Percentiles rank a stretch among this genome's conserved stretches.
Conservation (phyloP, 2,888 invertebrate genomes). For the Eretmocerus hayati region DNA sequence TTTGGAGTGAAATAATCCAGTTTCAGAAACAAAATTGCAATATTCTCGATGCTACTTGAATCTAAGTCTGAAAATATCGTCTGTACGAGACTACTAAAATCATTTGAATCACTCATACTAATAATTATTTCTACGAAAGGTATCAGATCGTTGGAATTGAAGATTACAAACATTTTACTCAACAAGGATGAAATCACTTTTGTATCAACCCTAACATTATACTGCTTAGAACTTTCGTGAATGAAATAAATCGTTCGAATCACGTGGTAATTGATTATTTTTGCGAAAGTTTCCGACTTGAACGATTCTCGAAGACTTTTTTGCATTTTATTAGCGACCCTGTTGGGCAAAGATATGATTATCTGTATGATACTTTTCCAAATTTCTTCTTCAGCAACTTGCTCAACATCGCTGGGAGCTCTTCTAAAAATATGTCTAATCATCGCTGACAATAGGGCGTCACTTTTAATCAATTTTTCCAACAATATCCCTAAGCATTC, state of each 20-base stretch:
- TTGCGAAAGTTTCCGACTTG: slow-evolving; percentile 53
- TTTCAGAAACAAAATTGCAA: slow-evolving; percentile 54
- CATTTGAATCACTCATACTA: slow-evolving; percentile 42
- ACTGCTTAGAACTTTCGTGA: slow-evolving; percentile 43
- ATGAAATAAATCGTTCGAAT: slow-evolving; percentile 58
- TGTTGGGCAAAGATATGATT: slow-evolving; percentile 61
- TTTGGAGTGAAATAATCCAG: slow-evolving; percentile 45
- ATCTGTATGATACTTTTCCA: slow-evolving; percentile 57
- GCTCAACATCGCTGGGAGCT: slow-evolving; percentile 21
- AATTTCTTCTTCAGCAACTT: slow-evolving; percentile 31
- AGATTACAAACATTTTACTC: slow-evolving; percentile 57
- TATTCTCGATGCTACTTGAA: slow-evolving; percentile 54
- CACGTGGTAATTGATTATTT: slow-evolving; percentile 56
- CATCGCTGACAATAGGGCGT: slow-evolving; percentile 52
- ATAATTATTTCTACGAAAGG: slow-evolving; percentile 54
- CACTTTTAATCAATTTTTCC: slow-evolving; percentile 52
- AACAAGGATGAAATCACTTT: slow-evolving; percentile 53
- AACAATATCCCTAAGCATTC: slow-evolving; percentile 47
- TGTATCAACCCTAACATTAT: slow-evolving; percentile 42
- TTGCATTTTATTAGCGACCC: slow-evolving; percentile 62
- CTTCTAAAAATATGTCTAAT: slow-evolving; percentile 39
- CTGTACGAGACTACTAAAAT: slow-evolving; percentile 39
- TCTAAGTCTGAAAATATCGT: slow-evolving; percentile 53
- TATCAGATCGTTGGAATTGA: slow-evolving; percentile 50
- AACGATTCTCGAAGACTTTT: slow-evolving; percentile 55